Evolutionary conservation across 2,888 invertebrate species (phyloP).

Genomic region (Dorcus parallelipipedus): DNA sequence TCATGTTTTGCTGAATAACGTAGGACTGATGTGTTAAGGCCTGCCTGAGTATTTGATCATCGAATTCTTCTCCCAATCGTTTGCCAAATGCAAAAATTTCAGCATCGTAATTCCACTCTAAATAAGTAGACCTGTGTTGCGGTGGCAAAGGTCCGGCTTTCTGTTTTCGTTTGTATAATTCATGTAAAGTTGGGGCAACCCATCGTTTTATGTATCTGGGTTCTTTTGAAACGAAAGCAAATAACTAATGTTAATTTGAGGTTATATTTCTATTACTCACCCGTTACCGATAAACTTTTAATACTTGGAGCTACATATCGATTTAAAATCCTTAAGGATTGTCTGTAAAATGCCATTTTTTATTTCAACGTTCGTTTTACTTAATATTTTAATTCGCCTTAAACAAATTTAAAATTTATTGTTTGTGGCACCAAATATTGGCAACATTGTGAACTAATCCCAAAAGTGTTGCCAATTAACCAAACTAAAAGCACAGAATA

Average conservation of each 20-base stretch:
- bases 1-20: constrained; percentile 65
- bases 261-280: too few relatives aligned
- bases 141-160: constrained; percentile 53
- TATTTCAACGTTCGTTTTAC: background rate
- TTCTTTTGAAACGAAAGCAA: background rate
- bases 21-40: constrained; percentile 82
- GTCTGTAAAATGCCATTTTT: background rate
- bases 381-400: background rate
- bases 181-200: constrained; percentile 66
- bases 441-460: too few relatives aligned
- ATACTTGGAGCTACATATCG: too few relatives aligned
- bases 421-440: too few relatives aligned
- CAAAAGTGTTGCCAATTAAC: too few relatives aligned
- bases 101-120: constrained; percentile 86
- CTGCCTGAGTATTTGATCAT: constrained; percentile 62
- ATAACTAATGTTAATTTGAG: background rate
- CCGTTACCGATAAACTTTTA: too few relatives aligned
- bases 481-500: too few relatives aligned
- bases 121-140: constrained; percentile 58
- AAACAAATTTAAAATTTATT: too few relatives aligned
- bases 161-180: constrained; percentile 58
- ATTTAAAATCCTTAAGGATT: background rate
- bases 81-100: constrained; percentile 87
- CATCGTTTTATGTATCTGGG: constrained; percentile 52
- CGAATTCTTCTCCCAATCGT: constrained; percentile 80